Percentiles rank a stretch among this genome's conserved stretches.
These are phyloP conservation scores for Pristionchus japonicus DNA, from an alignment of 2,888 invertebrate genomes.

Conservation along the genomic window DNA sequence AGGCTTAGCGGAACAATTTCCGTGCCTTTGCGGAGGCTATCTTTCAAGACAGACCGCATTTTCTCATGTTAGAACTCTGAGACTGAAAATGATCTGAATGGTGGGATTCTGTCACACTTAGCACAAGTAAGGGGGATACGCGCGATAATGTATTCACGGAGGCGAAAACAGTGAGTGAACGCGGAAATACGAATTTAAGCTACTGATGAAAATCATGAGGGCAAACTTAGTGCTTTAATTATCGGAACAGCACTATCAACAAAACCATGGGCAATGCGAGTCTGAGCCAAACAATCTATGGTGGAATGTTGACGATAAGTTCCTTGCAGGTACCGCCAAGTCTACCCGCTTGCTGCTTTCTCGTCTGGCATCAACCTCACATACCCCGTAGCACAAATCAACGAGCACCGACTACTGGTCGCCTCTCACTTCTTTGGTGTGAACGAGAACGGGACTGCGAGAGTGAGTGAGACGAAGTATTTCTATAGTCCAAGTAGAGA, in stretches of 20 bases:
- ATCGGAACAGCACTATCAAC: too few species aligned
- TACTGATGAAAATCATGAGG: too few species aligned
- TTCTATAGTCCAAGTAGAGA: too few species aligned
- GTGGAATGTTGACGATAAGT: neutral
- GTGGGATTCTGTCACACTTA: neutral
- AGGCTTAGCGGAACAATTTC: too few species aligned
- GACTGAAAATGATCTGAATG: neutral
- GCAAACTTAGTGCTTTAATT: too few species aligned
- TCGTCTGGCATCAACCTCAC: slow-evolving; percentile 58
- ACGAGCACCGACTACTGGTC: slow-evolving; percentile 32
- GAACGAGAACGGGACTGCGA: slow-evolving; percentile 50
- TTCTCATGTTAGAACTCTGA: too few species aligned
- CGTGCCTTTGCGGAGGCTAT: neutral
- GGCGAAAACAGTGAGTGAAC: neutral
- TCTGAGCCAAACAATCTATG: too few species aligned
- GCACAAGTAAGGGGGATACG: neutral
- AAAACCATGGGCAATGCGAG: too few species aligned
- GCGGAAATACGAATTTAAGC: too few species aligned
- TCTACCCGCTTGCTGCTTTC: slow-evolving; percentile 51
- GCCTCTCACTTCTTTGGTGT: slow-evolving; percentile 72
- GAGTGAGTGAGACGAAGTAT: neutral
- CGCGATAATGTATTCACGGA: neutral
- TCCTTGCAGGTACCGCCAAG: slow-evolving; percentile 34
- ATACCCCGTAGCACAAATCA: slow-evolving; percentile 62
- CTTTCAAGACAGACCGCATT: neutral